Conservation (phyloP, 2,797 vertebrate species). For the Picus viridis region DNA sequence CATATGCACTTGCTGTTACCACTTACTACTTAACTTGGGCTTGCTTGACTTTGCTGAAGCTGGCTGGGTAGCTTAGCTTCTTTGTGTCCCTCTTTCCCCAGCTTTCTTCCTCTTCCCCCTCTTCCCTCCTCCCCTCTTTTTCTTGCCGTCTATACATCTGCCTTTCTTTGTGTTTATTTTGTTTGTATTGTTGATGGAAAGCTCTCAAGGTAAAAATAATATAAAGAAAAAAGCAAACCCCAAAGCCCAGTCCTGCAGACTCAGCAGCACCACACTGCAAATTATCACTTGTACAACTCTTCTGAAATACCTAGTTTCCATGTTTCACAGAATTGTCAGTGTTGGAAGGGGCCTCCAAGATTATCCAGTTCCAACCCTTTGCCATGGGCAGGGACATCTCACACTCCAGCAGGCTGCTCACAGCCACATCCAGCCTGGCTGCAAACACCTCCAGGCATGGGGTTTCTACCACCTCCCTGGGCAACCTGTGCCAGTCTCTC, state of each 20-base stretch:
- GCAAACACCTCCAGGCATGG: too few relatives aligned
- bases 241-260: background rate
- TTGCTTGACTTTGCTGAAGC: slow-evolving; percentile 37
- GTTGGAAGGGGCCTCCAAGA: background rate
- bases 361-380: too few relatives aligned
- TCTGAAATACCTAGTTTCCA: slow-evolving; percentile 14
- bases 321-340: background rate
- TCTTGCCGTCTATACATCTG: background rate
- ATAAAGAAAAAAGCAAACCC: background rate
- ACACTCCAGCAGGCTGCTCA: too few relatives aligned
- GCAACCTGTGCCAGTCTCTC: too few relatives aligned
- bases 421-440: too few relatives aligned
- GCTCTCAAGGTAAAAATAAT: slow-evolving; percentile 8
- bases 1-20: slow-evolving; percentile 34
- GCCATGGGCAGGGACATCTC: too few relatives aligned
- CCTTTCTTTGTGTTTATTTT: background rate
- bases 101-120: background rate
- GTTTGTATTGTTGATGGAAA: slow-evolving; percentile 2
- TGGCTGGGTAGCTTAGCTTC: background rate
- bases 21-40: background rate
- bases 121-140: background rate
- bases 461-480: too few relatives aligned
- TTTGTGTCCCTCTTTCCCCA: background rate
- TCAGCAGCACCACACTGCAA: background rate
- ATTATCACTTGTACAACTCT: background rate